Percentiles rank a stretch among this genome's conserved stretches.
phyloP scores from a whole-genome alignment of 2,888 invertebrate species.

The Tiliacea citrago region DNA sequence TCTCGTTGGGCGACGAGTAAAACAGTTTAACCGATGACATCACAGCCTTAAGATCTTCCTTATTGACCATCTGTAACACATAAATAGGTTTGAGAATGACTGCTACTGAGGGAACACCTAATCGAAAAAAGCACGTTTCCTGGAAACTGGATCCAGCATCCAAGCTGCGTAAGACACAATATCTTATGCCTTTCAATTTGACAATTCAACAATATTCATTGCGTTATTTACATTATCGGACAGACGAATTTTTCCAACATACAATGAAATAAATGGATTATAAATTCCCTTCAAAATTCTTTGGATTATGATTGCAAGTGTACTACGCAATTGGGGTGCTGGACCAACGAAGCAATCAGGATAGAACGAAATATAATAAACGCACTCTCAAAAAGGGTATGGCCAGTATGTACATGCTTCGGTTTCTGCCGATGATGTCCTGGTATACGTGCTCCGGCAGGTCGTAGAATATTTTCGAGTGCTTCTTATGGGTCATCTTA shows the following conservation, averaged over 20 bases:
- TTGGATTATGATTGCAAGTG: background rate
- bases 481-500: constrained; percentile 77
- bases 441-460: constrained; percentile 83
- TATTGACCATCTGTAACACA: constrained; percentile 73
- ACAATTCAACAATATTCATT: background rate
- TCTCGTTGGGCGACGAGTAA: constrained; percentile 83
- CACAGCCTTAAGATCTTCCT: constrained; percentile 78
- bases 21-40: constrained; percentile 78
- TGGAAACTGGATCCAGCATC: background rate
- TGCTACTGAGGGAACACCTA: background rate
- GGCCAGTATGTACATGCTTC: constrained; percentile 79
- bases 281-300: background rate
- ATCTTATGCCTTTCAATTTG: background rate
- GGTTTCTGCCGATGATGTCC: constrained; percentile 81
- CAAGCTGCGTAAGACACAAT: too few species aligned
- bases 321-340: background rate
- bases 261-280: background rate
- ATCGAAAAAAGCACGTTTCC: background rate
- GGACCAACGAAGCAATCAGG: background rate
- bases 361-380: background rate
- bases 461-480: constrained; percentile 81
- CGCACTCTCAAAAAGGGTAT: constrained; percentile 83
- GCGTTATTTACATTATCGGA: background rate
- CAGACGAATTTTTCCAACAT: background rate
- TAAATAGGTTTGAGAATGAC: background rate